phyloP scores from a whole-genome alignment of 2,113 vertebrate genomes.

The Struthio camelus region DNA sequence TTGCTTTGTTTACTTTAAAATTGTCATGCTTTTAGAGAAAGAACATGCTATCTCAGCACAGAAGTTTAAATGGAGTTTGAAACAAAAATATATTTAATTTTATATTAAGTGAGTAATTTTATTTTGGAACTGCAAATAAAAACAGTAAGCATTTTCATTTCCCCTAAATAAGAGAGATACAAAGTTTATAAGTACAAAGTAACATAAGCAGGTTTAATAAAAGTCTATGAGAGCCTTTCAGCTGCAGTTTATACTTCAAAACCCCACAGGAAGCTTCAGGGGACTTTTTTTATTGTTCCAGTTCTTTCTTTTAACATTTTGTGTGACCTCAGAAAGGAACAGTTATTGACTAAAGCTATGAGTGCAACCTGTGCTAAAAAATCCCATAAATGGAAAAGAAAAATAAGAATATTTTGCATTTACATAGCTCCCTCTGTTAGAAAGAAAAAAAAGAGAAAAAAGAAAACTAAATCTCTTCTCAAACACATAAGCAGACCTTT shows the following conservation, averaged over 20 bases:
- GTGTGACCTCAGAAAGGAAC: not conserved
- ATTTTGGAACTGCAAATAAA: conserved; percentile 32
- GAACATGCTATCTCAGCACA: not conserved
- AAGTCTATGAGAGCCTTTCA: not conserved
- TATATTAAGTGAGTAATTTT: not conserved
- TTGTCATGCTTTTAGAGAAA: not conserved
- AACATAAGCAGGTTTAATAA: not conserved
- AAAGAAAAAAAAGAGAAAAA: not conserved
- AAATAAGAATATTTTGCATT: not conserved
- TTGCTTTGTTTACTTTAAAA: not conserved
- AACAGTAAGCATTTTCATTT: not conserved
- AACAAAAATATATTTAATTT: not conserved
- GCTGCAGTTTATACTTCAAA: conserved; percentile 17
- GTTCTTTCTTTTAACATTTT: not conserved
- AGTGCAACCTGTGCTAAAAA: not conserved
- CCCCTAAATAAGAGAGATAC: not conserved
- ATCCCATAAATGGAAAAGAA: not conserved
- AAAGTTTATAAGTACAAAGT: conserved; percentile 21
- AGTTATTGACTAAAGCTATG: not conserved
- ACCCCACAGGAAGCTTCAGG: not conserved
- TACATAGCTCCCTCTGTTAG: not conserved
- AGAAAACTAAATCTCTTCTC: not conserved
- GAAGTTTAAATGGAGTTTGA: not conserved
- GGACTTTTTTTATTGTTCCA: not conserved
- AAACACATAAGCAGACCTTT: not conserved